These are phyloP conservation scores for Lytechinus pictus DNA, from an alignment of 35 echinoderm and acorn worm species.

Conservation along the genomic window DNA sequence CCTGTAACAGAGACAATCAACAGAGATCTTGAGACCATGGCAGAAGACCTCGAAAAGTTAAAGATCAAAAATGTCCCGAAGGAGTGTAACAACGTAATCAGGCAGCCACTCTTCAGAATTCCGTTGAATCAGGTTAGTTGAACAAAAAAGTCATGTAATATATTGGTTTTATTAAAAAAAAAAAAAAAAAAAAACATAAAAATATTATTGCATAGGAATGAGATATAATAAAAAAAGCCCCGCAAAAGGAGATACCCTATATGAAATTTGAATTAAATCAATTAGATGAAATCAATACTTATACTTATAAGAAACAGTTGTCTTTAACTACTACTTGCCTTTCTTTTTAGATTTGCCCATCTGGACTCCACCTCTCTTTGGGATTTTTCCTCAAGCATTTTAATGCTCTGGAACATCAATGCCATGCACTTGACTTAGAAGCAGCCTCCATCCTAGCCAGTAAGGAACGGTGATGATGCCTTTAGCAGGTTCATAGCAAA, in stretches of 20 bases:
- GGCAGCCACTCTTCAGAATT: not conserved
- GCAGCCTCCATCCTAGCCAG: not conserved
- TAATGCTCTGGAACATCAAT: constrained; percentile 33
- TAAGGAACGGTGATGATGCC: too few species aligned
- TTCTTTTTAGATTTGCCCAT: constrained; percentile 63
- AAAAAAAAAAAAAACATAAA: too few species aligned
- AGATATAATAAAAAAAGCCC: too few species aligned
- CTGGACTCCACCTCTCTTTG: constrained; percentile 65
- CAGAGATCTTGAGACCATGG: not conserved
- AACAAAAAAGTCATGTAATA: too few species aligned
- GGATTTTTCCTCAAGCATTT: constrained; percentile 70
- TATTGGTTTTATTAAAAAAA: too few species aligned
- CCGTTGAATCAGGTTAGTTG: not conserved
- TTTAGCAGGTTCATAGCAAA: not conserved
- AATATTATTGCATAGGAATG: too few species aligned
- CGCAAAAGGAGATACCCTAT: too few species aligned
- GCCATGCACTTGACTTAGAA: constrained; percentile 60
- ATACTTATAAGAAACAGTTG: not conserved
- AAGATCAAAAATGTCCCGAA: not conserved
- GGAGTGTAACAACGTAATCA: not conserved
- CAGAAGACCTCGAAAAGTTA: not conserved
- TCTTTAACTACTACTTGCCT: not conserved
- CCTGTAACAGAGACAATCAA: not conserved
- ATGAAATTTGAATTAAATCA: too few species aligned
- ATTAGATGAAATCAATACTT: too few species aligned